A percentile compares a stretch with the other conserved stretches of the same genome.
phyloP scores from a whole-genome alignment of 1,140 invertebrate species.

The Halesus radiatus region DNA sequence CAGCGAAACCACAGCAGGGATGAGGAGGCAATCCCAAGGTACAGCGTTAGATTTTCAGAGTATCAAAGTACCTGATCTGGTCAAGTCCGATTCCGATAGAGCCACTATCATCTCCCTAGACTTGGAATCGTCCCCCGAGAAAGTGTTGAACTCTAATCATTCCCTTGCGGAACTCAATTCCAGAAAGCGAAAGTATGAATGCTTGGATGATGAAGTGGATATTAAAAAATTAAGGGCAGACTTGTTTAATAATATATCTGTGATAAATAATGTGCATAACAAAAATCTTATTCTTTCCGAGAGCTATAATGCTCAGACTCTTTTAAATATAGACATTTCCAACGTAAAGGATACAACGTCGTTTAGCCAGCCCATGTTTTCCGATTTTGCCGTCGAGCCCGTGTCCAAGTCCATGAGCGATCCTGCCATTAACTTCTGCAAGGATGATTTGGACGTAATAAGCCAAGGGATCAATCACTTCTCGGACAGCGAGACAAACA shows the following conservation, averaged over 20 bases:
- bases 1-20: background rate
- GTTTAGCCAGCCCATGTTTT: conserved; percentile 52
- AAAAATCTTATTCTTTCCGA: conserved; percentile 45
- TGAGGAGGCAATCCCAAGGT: conserved; percentile 31
- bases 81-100: conserved; percentile 3
- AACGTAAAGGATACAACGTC: conserved; percentile 32
- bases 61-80: conserved; percentile 35
- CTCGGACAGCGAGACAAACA: conserved; percentile 44
- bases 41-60: conserved; percentile 48
- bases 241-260: conserved; percentile 38
- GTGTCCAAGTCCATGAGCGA: conserved; percentile 48
- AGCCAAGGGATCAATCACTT: conserved; percentile 50
- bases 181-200: conserved; percentile 43
- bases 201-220: conserved; percentile 12
- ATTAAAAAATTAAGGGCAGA: conserved; percentile 31
- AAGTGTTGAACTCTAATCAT: background rate
- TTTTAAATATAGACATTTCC: conserved; percentile 29
- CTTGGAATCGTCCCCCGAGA: background rate
- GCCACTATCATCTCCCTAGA: background rate
- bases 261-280: conserved; percentile 48
- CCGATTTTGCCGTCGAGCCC: conserved; percentile 31
- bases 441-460: conserved; percentile 50
- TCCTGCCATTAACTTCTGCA: conserved; percentile 39
- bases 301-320: conserved; percentile 27
- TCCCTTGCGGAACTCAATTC: background rate